A percentile compares a stretch with the other conserved stretches of the same genome.
Evolutionary conservation across 2,797 vertebrate species (phyloP).

Genomic region (Lacerta agilis): DNA sequence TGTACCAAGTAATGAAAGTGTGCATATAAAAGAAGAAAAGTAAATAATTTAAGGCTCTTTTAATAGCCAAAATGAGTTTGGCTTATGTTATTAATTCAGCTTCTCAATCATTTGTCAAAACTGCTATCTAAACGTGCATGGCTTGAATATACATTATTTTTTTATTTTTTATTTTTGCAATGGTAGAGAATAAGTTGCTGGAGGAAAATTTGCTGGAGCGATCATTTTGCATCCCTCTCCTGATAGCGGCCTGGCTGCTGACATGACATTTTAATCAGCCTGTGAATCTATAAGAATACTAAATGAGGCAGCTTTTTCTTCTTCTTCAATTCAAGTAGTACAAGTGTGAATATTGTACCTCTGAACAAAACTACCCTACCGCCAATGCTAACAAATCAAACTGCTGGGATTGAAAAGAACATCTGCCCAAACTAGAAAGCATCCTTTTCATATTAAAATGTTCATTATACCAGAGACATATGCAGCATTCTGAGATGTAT

Average conservation of each 20-base stretch:
- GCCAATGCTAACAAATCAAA: neutral
- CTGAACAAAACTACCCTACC: neutral
- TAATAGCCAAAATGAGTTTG: neutral
- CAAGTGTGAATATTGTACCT: slow-evolving; percentile 7
- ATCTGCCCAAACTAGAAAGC: neutral
- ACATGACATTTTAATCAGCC: slow-evolving; percentile 12
- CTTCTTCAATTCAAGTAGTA: neutral
- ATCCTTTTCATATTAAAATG: neutral
- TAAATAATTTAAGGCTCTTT: slow-evolving; percentile 7
- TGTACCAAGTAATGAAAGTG: neutral
- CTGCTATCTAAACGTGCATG: slow-evolving; percentile 1
- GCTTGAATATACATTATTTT: neutral
- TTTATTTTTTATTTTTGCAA: neutral
- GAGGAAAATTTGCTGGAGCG: neutral
- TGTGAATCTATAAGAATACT: slow-evolving; percentile 8
- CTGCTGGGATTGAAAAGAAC: neutral
- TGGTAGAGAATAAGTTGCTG: neutral
- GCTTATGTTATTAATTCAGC: neutral
- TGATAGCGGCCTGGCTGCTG: neutral
- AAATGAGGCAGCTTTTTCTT: neutral
- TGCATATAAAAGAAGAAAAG: neutral
- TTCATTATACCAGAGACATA: neutral
- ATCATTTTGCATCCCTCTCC: neutral
- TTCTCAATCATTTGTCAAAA: slow-evolving; percentile 10
- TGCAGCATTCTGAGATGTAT: neutral